Conservation (phyloP, 2,113 vertebrate species). For the Varanus salvator region DNA sequence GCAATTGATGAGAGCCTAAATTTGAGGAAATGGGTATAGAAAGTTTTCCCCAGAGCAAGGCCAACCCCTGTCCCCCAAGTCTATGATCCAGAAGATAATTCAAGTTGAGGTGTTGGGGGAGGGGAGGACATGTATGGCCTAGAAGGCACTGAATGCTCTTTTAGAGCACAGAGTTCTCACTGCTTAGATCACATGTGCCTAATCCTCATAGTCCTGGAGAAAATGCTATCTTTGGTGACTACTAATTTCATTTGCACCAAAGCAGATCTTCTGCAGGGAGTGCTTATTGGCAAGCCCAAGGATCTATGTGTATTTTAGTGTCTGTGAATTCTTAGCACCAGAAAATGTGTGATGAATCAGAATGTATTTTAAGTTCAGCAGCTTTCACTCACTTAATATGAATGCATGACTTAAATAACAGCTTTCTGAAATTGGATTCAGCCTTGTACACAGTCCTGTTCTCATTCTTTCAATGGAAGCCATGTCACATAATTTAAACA, state of each 20-base stretch:
- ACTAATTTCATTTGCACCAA: background rate
- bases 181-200: background rate
- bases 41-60: background rate
- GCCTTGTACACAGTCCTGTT: background rate
- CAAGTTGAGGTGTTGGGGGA: background rate
- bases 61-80: too few species aligned
- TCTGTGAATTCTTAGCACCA: background rate
- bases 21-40: background rate
- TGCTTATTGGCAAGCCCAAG: background rate
- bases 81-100: background rate
- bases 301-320: background rate
- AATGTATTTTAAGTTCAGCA: background rate
- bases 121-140: background rate
- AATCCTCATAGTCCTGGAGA: background rate
- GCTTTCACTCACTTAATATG: background rate
- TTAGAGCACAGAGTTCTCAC: background rate
- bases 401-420: background rate
- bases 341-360: background rate
- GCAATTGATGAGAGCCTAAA: background rate
- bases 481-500: background rate
- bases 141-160: background rate
- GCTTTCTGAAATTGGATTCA: background rate
- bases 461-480: background rate
- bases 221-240: background rate
- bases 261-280: background rate